Conservation (phyloP, 2,888 invertebrate genomes). For the Ophion slaviceki region DNA sequence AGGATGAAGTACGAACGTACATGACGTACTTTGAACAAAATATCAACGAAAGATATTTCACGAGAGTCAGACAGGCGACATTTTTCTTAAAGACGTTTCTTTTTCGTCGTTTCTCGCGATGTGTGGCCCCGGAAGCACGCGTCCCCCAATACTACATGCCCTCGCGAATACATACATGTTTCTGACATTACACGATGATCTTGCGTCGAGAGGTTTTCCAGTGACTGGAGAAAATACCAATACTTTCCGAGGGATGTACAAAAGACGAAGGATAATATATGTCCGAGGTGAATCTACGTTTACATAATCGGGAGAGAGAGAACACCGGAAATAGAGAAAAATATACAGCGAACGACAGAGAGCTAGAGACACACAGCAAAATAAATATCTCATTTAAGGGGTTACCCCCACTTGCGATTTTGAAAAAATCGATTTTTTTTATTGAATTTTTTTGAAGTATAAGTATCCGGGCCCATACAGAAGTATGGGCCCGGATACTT, state of each 20-base stretch:
- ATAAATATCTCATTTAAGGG: too few species aligned
- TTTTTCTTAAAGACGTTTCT: slow-evolving; percentile 58
- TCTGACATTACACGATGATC: slow-evolving; percentile 38
- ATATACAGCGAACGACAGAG: background rate
- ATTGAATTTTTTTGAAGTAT: too few species aligned
- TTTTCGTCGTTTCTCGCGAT: slow-evolving; percentile 1
- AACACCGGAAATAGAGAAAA: background rate
- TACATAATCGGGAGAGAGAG: background rate
- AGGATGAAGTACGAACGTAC: slow-evolving; percentile 51
- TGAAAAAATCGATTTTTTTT: too few species aligned
- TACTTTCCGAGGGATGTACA: slow-evolving; percentile 14
- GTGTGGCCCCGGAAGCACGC: background rate
- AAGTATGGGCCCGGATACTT: too few species aligned
- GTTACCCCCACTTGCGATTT: too few species aligned
- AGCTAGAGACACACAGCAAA: too few species aligned
- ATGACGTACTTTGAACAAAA: slow-evolving; percentile 26
- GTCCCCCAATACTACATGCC: background rate
- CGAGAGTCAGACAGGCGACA: slow-evolving; percentile 43
- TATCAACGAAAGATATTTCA: slow-evolving; percentile 13
- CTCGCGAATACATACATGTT: slow-evolving; percentile 10
- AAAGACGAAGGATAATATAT: slow-evolving; percentile 16
- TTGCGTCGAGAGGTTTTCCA: background rate
- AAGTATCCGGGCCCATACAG: too few species aligned
- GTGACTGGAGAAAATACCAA: slow-evolving; percentile 40
- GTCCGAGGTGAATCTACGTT: slow-evolving; percentile 23